Evolutionary conservation across 2,113 vertebrate genomes (phyloP).

Genomic region (Peromyscus maniculatus): DNA sequence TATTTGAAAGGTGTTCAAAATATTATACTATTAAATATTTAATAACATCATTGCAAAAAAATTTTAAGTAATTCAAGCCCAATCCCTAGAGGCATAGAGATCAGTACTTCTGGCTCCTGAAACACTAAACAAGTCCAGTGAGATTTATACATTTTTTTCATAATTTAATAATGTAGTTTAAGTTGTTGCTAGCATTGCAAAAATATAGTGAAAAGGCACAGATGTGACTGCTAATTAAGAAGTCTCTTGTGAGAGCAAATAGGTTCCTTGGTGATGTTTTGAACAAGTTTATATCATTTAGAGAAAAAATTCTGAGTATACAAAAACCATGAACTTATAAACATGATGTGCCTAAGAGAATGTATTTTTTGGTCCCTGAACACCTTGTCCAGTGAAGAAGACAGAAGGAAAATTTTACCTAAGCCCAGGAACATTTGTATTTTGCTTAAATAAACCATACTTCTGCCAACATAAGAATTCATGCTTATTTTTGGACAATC

Average conservation of each 20-base stretch:
- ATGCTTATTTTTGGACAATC: conserved; percentile 32
- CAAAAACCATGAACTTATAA: conserved; percentile 82
- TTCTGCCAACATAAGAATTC: conserved; percentile 30
- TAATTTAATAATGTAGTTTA: conserved; percentile 86
- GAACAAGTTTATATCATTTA: conserved; percentile 81
- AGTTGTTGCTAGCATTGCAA: conserved; percentile 87
- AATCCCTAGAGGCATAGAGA: conserved; percentile 75
- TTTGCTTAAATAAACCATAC: not conserved
- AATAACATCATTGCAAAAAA: conserved; percentile 84
- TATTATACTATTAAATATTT: conserved; percentile 88
- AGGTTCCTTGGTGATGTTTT: conserved; percentile 83
- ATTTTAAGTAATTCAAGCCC: conserved; percentile 79
- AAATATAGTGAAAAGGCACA: conserved; percentile 84
- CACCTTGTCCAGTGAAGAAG: not conserved
- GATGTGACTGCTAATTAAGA: conserved; percentile 89
- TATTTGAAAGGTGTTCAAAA: conserved; percentile 85
- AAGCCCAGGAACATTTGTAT: not conserved
- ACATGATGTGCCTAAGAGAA: conserved; percentile 70
- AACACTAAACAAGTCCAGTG: conserved; percentile 82
- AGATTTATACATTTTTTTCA: conserved; percentile 83
- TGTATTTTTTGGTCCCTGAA: not conserved
- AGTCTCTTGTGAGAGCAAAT: conserved; percentile 82
- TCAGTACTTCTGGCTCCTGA: conserved; percentile 76
- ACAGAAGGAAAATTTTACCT: conserved; percentile 42
- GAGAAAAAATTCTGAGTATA: conserved; percentile 78